phyloP scores from a whole-genome alignment of 2,797 vertebrate species.

The Phylloscopus collybita region DNA sequence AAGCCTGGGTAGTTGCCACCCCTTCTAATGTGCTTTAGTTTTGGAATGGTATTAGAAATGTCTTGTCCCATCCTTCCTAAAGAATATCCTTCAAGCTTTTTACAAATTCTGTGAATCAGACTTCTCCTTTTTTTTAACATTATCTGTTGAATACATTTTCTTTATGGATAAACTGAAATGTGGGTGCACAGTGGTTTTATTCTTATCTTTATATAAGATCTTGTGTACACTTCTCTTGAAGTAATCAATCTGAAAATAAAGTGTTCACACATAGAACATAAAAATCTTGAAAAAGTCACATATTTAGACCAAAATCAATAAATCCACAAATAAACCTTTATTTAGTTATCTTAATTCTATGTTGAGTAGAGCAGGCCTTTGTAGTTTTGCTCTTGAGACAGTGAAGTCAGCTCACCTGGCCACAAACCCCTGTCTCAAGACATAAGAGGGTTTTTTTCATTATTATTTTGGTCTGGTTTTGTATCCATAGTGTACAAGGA shows the following conservation, averaged over 20 bases:
- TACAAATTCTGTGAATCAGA: not conserved
- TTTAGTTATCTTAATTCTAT: not conserved
- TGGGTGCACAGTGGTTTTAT: not conserved
- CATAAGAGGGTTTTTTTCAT: not conserved
- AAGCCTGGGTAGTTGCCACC: not conserved
- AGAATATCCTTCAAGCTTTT: not conserved
- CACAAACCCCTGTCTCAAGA: not conserved
- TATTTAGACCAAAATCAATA: not conserved
- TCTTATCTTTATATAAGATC: not conserved
- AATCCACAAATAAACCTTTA: not conserved
- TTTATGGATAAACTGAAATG: not conserved
- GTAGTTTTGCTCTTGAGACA: not conserved
- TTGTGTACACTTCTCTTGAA: not conserved
- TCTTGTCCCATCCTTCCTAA: not conserved
- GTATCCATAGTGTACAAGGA: not conserved
- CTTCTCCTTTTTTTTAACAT: not conserved
- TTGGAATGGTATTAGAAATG: not conserved
- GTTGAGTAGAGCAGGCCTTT: not conserved
- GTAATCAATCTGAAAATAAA: not conserved
- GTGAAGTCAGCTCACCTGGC: not conserved
- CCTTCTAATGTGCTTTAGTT: not conserved
- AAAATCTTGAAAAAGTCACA: not conserved
- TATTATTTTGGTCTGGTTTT: not conserved
- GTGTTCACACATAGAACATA: not conserved
- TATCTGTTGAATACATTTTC: not conserved